Evolutionary conservation across 2,113 vertebrate genomes (phyloP), one percentile per base, ranked within the genome.

Genomic region (Alexandromys fortis): DNA sequence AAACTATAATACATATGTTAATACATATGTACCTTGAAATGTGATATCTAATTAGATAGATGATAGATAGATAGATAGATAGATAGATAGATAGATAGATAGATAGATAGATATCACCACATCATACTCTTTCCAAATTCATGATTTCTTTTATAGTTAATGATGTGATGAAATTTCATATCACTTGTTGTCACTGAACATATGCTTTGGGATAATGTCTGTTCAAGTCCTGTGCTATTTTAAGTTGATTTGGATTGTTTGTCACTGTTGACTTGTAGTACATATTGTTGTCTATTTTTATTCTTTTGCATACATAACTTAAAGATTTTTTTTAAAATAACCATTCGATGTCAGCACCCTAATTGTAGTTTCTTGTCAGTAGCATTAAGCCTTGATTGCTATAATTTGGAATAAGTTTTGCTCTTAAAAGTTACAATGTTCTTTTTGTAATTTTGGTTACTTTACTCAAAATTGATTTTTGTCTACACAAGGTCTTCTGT

Each of bases 401-500:
- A 42, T 65, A 38, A 12, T 83, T 87, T 72, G 8, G 38, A 75
- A 58, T 45, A 77, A 30, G 3, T 6, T 49, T 30, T 77, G 13
- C 7, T 17, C 6, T 30, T 5, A 45, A 10, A n/a, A 30, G 9
- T 28, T 75, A 28, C 26, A 55, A 45, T 21, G 7, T 49, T 14
- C 6, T 16, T 47, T 77, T 45, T 42, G 17, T 22, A 14, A 24
- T 7, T 22, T 70, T 70, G 2, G 7, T 49, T 28, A 28, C 42
- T 17, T 30, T 89, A 42, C 2, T 70, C 4, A 30, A 55, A n/a
- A 76, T 19, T 58, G 9, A 17, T 73, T 75, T 58, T 75, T 58
- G n/a, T n/a, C 8, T 42, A 19, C 28, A 58, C 2, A 42, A n/a
- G 2, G 7, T 45, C 13, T 7, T 21, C 10, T 26, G 4, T 7